Evolutionary conservation across 2,113 vertebrate genomes (phyloP), one percentile per base, ranked within the genome.

Genomic region (Ptyas mucosa): DNA sequence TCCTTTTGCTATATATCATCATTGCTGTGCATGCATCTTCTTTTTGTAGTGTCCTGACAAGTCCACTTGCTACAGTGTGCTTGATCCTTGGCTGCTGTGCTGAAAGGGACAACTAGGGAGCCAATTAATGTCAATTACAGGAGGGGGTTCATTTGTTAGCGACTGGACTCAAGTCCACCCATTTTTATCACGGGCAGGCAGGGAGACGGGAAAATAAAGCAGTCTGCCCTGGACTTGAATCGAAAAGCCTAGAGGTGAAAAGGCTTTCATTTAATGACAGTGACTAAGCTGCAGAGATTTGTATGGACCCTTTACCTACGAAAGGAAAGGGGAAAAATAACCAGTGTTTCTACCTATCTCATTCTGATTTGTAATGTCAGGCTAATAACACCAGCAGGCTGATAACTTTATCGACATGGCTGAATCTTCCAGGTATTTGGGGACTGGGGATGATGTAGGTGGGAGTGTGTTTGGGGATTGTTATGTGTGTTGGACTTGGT

Each of bases 261-360:
- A 75, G 53, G 64, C 85, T 69, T 51, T 86, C 49, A 3, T 54
- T 34, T 39, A 9, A 20, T 0, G 39, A 23, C 1, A 29, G 81
- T 0, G 86, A 94, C 21, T 26, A 14, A 29, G 20, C 52, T 69
- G 54, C 24, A 90, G 29, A 87, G 89, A 49, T 51, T 53, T 18
- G 15, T 3, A 21, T 4, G 23, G 21, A 0, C 61, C 14, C 64
- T 1, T 52, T 23, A 58, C 5, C 52, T 46, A 39, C 0, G 0
- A 0, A 69, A 29, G 51, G 7, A 93, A 93, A 39, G 46, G 4
- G 12, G 26, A 8, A 0, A 20, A 55, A 86, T 87, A 49, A 49
- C 6, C 90, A 61, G 0, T 46, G 46, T 24, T 87, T 5, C 69
- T 9, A 49, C 57, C 49, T 91, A 90, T 53, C 55, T 87, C 89